Base-by-base conservation (phyloP, 2,888 invertebrate species). In the Eustalomyia histrio region DNA sequence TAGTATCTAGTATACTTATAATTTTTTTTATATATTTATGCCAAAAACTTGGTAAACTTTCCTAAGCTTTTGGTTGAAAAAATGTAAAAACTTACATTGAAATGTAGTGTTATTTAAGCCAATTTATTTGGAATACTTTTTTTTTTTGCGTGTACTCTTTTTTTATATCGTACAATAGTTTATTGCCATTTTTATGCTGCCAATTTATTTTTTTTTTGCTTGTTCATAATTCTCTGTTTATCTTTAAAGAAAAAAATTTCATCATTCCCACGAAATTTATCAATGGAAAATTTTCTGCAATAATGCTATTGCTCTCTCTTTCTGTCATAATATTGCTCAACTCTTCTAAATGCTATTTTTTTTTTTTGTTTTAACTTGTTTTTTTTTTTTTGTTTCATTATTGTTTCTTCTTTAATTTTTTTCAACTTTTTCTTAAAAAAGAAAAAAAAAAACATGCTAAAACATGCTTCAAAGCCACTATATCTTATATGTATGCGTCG, bases 231-330 rank as follows among this genome's bases (percentile, higher is more conserved):
- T 71, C 33, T 29, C 16, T 68, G 43, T 55, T 74, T 47, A 47
- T 47, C 2, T 47, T n/a, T 14, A 12, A 47, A n/a, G n/a, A n/a
- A 47, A 47, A 47, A 47, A 68, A 79, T 73, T 73, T 82, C 69
- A 82, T 82, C 80, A 84, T 80, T 68, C 71, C 35, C 76, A 81
- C 58, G 67, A 84, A 84, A 82, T 76, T 79, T 84, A 86, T 86
- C 86, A 86, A 86, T 86, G 86, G 86, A 86, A 86, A 86, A 86
- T 86, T 86, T 86, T 86, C 86, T 84, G 86, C 85, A 85, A 83
- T 75, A 74, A 76, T 29, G 3, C 3, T 29, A 29, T 29, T 29
- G 1, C 29, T 78, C 67, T 78, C 63, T 78, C 33, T 12, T 12
- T 60, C 33, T 55, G 52, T 35, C 43, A 47, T n/a, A 47, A 14